phyloP scores from a whole-genome alignment of 2,113 vertebrate genomes.

The Damaliscus lunatus region DNA sequence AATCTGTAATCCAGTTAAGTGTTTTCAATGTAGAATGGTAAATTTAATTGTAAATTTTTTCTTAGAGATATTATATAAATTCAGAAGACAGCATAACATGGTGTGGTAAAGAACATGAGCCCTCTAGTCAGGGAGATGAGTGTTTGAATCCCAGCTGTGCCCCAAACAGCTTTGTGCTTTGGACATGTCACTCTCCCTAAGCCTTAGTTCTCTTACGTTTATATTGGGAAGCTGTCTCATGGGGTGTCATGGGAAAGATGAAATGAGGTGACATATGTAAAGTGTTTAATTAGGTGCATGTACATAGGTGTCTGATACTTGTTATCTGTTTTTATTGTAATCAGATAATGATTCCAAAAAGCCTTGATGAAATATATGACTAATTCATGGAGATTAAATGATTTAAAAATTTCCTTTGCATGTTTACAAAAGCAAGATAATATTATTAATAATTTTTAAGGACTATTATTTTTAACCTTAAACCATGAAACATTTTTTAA shows the following conservation, averaged over 20 bases:
- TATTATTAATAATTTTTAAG: slow-evolving; percentile 21
- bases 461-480: slow-evolving; percentile 20
- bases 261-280: background rate
- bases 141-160: background rate
- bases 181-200: background rate
- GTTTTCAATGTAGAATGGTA: slow-evolving; percentile 7
- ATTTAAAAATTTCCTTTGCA: background rate
- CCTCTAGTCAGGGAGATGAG: background rate
- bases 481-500: background rate
- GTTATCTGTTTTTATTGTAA: background rate
- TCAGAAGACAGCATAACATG: background rate
- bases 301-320: background rate
- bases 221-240: background rate
- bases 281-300: slow-evolving; percentile 10
- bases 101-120: background rate
- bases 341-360: slow-evolving; percentile 16
- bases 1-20: background rate
- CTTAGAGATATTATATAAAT: background rate
- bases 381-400: background rate
- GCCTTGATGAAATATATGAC: background rate
- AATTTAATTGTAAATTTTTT: slow-evolving; percentile 17
- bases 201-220: background rate
- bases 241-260: background rate
- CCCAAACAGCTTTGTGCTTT: background rate
- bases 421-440: slow-evolving; percentile 20